Base-by-base conservation (phyloP, 1,140 invertebrate species). In the Triops longicaudatus region DNA sequence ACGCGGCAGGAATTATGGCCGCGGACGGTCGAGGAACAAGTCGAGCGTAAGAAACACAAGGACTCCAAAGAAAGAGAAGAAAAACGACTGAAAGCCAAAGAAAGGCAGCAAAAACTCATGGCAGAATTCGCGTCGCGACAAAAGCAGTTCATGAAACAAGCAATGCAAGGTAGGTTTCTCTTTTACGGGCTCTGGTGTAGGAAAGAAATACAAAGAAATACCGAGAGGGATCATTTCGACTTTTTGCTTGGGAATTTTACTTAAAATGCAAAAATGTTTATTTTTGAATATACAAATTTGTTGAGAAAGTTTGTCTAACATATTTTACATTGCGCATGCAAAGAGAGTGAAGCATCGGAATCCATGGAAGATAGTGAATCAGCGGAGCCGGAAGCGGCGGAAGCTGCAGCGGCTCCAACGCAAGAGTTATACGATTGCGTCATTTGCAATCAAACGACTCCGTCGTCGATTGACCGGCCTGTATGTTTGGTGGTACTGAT, bases 51-150 rank as follows among this genome's bases (percentile, higher is more conserved):
- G 92, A 94, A 82, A 88, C 89, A 72, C 87, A 87, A 63, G 50
- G 50, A 63, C 17, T 63, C 50, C 50, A 63, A 63, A 37, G 92
- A 94, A 81, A 88, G 90, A 78, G 92, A 93, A 80, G 92, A 93
- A 81, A 90, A 94, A 74, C 88, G 93, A 63, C 88, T 90, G 76
- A 89, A 91, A 79, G 95, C 95, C 0, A 91, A 91, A 78, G 95
- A 97, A 82, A 88, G 95, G 17, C 95, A 98, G 82, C 89, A 93
- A 81, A 93, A 94, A 82, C 83, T 98, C 73, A 96, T 98, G 92
- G 91, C 91, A 43, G 93, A 98, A 81, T 97, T 98, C 87, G 93
- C 93, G 0, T 91, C 91, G 22, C 91, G 92, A 78, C 96, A 97
- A 84, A 93, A 93, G 81, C 91, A 93, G 81, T 98, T 98, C 83